These are phyloP conservation scores for Oscheius sp. DNA, from an alignment of 2,888 invertebrate species.

Conservation along the genomic window DNA sequence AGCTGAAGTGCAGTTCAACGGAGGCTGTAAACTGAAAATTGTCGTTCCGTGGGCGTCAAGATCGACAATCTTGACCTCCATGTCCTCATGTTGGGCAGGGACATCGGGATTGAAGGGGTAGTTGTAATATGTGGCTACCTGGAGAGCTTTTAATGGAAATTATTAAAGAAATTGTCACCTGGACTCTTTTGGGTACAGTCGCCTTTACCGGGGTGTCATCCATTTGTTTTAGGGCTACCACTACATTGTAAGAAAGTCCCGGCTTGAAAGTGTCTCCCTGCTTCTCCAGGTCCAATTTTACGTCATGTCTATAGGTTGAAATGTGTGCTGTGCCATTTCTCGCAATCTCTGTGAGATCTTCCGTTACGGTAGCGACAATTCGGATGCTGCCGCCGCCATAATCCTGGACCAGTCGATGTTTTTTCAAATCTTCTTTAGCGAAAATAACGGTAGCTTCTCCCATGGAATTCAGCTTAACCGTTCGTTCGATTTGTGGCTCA, in stretches of 20 bases:
- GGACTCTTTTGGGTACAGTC: slow-evolving; percentile 65
- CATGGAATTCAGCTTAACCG: slow-evolving; percentile 66
- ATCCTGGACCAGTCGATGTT: slow-evolving; percentile 75
- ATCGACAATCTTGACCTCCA: slow-evolving; percentile 67
- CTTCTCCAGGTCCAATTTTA: slow-evolving; percentile 83
- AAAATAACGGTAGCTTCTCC: slow-evolving; percentile 70
- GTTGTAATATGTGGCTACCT: slow-evolving; percentile 71
- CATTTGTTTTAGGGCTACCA: slow-evolving; percentile 74
- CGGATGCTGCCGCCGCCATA: slow-evolving; percentile 86
- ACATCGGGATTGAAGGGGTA: slow-evolving; percentile 67
- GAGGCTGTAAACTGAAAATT: slow-evolving; percentile 65
- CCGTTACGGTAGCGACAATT: slow-evolving; percentile 89
- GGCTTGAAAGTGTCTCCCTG: slow-evolving; percentile 90
- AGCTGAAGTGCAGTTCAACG: slow-evolving; percentile 67
- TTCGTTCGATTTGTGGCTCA: slow-evolving; percentile 66
- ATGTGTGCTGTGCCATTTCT: slow-evolving; percentile 76
- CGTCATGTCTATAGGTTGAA: slow-evolving; percentile 83
- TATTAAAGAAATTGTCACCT: slow-evolving; percentile 36
- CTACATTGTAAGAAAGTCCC: slow-evolving; percentile 85
- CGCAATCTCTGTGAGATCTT: slow-evolving; percentile 81
- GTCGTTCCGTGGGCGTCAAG: slow-evolving; percentile 72
- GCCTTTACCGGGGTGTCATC: slow-evolving; percentile 69
- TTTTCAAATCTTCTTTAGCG: slow-evolving; percentile 68
- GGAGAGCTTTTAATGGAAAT: background rate
- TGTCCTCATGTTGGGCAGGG: slow-evolving; percentile 65